Conservation (phyloP, 2,888 invertebrate species). For the Chrysodeixis includens region DNA sequence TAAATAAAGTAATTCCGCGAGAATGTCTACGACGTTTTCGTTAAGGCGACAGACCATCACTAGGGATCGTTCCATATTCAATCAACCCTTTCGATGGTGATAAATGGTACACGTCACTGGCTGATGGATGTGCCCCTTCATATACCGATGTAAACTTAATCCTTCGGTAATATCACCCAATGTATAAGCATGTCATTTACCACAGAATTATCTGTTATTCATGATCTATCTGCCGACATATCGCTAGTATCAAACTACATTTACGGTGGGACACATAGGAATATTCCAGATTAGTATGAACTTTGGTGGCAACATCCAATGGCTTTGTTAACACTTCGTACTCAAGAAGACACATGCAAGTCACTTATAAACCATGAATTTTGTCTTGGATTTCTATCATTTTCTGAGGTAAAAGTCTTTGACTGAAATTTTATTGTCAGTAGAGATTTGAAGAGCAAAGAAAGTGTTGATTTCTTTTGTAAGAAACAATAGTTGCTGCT, state of each 20-base stretch:
- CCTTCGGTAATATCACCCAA: constrained; percentile 40
- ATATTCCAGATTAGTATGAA: background rate
- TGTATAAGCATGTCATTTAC: constrained; percentile 39
- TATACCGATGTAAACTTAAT: constrained; percentile 56
- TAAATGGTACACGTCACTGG: constrained; percentile 77
- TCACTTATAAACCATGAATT: no score
- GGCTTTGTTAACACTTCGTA: no score
- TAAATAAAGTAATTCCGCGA: constrained; percentile 44
- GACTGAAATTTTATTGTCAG: no score
- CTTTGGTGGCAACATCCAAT: no score
- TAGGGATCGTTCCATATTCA: constrained; percentile 76
- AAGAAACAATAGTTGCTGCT: no score
- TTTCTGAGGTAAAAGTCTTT: no score
- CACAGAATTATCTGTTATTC: constrained; percentile 12
- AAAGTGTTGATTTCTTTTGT: no score
- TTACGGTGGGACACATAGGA: background rate
- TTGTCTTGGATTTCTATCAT: no score
- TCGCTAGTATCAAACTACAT: background rate
- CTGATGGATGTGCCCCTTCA: constrained; percentile 74
- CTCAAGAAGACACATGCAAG: no score
- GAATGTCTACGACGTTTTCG: constrained; percentile 64
- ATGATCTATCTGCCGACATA: background rate
- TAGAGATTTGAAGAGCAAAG: no score
- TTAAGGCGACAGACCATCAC: constrained; percentile 68
- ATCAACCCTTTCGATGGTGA: constrained; percentile 82